Evolutionary conservation across 2,888 invertebrate genomes (phyloP).

Genomic region (Spisula solida): DNA sequence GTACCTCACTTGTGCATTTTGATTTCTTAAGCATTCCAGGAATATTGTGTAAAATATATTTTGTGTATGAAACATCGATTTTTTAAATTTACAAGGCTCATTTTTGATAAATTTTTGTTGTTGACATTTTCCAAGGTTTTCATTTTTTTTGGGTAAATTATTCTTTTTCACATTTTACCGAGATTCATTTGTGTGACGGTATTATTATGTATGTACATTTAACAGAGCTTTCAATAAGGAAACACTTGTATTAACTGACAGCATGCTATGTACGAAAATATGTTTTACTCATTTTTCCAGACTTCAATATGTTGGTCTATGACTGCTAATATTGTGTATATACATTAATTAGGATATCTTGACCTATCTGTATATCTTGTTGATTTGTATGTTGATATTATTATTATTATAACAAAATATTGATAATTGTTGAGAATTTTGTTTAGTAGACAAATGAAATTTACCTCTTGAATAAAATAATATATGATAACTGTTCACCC

Average conservation of each 20-base stretch:
- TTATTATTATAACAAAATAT: too few relatives aligned
- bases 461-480: too few relatives aligned
- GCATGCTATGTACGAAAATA: not conserved
- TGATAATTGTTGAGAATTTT: too few relatives aligned
- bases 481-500: too few relatives aligned
- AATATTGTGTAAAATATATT: conserved; percentile 1
- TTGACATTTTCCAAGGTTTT: too few relatives aligned
- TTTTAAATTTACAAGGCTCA: not conserved
- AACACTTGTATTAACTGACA: not conserved
- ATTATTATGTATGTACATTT: too few relatives aligned
- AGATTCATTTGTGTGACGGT: too few relatives aligned
- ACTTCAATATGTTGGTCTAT: not conserved
- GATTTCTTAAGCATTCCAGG: conserved; percentile 10
- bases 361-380: not conserved
- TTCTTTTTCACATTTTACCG: too few relatives aligned
- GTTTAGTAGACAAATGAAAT: too few relatives aligned
- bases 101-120: not conserved
- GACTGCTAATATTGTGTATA: conserved; percentile 3
- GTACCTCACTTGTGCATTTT: conserved; percentile 18
- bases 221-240: too few relatives aligned
- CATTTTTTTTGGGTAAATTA: too few relatives aligned
- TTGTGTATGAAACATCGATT: not conserved
- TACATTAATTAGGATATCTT: not conserved
- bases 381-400: not conserved
- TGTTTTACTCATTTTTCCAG: not conserved